A percentile compares a stretch with the other conserved stretches of the same genome.
Conservation (phyloP, 2,888 invertebrate genomes). For the Pasiphila rectangulata region DNA sequence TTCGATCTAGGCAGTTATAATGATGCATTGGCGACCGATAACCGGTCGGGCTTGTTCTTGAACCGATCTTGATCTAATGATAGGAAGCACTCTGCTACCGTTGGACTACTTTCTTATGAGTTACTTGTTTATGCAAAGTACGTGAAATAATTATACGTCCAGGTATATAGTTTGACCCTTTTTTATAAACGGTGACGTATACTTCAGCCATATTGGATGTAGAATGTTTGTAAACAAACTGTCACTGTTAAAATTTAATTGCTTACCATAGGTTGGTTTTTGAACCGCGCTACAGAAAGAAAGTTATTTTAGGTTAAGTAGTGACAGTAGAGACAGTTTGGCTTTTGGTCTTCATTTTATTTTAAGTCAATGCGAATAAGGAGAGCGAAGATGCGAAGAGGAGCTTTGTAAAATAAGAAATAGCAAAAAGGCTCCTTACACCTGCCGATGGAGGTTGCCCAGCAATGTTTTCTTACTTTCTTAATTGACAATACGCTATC, state of each 20-base stretch:
- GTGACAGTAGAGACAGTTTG: no score
- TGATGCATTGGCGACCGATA: constrained; percentile 35
- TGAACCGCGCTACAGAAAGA: no score
- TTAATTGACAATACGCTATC: no score
- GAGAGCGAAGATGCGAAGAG: no score
- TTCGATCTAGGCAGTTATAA: constrained; percentile 30
- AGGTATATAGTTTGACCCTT: not conserved
- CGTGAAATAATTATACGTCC: not conserved
- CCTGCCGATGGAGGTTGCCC: no score
- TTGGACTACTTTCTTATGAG: constrained; percentile 49
- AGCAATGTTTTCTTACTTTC: no score
- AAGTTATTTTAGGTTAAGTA: no score
- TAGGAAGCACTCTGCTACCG: constrained; percentile 50
- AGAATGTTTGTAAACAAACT: not conserved
- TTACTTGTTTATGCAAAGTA: not conserved
- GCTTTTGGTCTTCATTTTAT: no score
- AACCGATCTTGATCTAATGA: constrained; percentile 53
- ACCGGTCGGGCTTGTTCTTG: constrained; percentile 43
- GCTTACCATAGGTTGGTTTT: no score
- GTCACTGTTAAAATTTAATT: not conserved
- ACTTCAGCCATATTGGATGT: not conserved
- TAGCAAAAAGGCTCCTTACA: no score
- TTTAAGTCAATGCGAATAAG: no score
- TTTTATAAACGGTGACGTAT: not conserved
- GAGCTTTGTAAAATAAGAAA: no score